phyloP scores from a whole-genome alignment of 1,140 invertebrate species.

The honey bee (Apis mellifera) region DNA sequence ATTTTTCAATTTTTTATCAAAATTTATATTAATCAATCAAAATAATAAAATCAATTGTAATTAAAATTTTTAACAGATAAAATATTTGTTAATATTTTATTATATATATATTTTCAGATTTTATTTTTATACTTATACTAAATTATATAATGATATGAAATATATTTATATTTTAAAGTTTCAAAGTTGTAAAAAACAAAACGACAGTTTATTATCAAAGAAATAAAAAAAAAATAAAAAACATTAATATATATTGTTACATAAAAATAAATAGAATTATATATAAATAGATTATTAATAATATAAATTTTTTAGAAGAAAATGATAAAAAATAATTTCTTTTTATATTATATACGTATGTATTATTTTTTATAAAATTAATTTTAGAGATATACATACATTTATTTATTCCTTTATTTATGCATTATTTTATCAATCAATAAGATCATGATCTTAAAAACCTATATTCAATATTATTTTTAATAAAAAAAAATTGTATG shows the following conservation, averaged over 20 bases:
- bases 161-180: too few species aligned
- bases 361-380: too few species aligned
- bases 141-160: too few species aligned
- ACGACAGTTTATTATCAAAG: neutral
- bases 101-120: too few species aligned
- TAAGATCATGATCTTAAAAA: slow-evolving; percentile 1
- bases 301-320: neutral
- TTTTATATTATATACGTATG: neutral
- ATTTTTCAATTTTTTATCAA: neutral
- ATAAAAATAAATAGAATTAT: neutral
- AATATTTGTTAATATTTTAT: neutral
- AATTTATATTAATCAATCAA: neutral
- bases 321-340: too few species aligned
- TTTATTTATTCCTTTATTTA: neutral
- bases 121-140: too few species aligned
- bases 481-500: neutral
- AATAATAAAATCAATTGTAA: neutral
- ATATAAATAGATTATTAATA: neutral
- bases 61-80: neutral
- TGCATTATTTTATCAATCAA: neutral
- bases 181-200: too few species aligned
- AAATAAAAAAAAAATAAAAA: neutral
- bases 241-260: neutral
- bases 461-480: slow-evolving; percentile 11
- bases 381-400: neutral